These are phyloP conservation scores for Dromaius novaehollandiae DNA, from an alignment of 2,113 vertebrate genomes.

Conservation along the genomic window DNA sequence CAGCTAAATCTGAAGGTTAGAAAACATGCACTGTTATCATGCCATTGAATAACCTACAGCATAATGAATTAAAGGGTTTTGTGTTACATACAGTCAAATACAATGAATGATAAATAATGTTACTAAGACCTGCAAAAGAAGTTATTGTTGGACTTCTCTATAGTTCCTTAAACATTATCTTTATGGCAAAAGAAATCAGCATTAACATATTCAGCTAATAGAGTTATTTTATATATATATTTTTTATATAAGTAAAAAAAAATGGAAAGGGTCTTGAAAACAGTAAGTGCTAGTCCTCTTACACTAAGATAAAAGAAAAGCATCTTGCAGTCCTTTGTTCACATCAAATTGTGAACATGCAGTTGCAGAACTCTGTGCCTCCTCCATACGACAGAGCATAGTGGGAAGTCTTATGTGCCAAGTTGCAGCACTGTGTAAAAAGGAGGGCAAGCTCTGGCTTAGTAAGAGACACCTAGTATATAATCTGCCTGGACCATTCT, in stretches of 20 bases:
- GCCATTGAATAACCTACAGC: neutral
- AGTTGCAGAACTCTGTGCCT: neutral
- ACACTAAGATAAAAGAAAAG: neutral
- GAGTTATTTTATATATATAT: neutral
- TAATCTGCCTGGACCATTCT: neutral
- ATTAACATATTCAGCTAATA: neutral
- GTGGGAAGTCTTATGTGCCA: neutral
- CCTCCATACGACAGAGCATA: accelerated
- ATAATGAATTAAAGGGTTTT: neutral
- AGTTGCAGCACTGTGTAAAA: neutral
- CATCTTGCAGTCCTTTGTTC: neutral
- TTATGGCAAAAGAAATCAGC: neutral
- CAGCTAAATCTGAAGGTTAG: neutral
- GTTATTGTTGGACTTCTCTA: neutral
- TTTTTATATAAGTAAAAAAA: neutral
- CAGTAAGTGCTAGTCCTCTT: neutral
- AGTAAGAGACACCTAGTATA: neutral
- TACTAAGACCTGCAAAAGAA: neutral
- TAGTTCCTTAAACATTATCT: neutral
- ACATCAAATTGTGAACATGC: neutral
- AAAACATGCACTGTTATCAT: neutral
- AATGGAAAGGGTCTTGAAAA: neutral
- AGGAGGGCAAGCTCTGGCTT: neutral
- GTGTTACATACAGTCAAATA: neutral
- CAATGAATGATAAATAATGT: neutral